These are phyloP conservation scores for Embidobia sp. DNA, from an alignment of 2,888 invertebrate genomes.

Conservation along the genomic window DNA sequence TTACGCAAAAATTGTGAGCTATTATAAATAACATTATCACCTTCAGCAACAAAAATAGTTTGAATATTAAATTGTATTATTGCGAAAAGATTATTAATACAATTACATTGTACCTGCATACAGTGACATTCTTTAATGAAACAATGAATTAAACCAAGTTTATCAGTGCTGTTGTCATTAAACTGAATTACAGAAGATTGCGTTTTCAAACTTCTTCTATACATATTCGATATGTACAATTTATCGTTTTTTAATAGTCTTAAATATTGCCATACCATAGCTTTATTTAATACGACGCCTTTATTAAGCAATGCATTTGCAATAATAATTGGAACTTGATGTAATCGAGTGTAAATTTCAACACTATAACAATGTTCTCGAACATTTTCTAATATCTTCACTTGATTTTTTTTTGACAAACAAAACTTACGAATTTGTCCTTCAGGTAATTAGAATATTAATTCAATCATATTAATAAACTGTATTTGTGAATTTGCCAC, in stretches of 20 bases:
- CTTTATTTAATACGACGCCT: no score
- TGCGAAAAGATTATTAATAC: slow-evolving; percentile 42
- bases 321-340: no score
- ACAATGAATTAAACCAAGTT: slow-evolving; percentile 44
- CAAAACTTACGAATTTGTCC: slow-evolving; percentile 20
- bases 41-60: slow-evolving; percentile 34
- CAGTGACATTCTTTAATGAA: slow-evolving; percentile 52
- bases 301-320: slow-evolving; percentile 13
- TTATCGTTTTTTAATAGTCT: slow-evolving; percentile 49
- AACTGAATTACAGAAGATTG: slow-evolving; percentile 34
- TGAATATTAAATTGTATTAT: slow-evolving; percentile 32
- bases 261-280: slow-evolving; percentile 53
- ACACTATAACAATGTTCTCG: slow-evolving; percentile 41
- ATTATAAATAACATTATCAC: slow-evolving; percentile 29
- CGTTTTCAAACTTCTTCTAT: slow-evolving; percentile 38
- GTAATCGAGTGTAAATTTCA: slow-evolving; percentile 46
- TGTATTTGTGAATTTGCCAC: slow-evolving; percentile 32
- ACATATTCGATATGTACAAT: slow-evolving; percentile 46
- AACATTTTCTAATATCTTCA: slow-evolving; percentile 40
- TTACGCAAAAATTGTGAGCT: slow-evolving; percentile 38
- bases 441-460: slow-evolving; percentile 29
- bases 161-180: neutral
- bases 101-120: slow-evolving; percentile 28
- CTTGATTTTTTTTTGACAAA: slow-evolving; percentile 27
- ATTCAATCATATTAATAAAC: slow-evolving; percentile 36